phyloP scores from a whole-genome alignment of 2,797 vertebrate species.

The Oreonectes daqikongensis region DNA sequence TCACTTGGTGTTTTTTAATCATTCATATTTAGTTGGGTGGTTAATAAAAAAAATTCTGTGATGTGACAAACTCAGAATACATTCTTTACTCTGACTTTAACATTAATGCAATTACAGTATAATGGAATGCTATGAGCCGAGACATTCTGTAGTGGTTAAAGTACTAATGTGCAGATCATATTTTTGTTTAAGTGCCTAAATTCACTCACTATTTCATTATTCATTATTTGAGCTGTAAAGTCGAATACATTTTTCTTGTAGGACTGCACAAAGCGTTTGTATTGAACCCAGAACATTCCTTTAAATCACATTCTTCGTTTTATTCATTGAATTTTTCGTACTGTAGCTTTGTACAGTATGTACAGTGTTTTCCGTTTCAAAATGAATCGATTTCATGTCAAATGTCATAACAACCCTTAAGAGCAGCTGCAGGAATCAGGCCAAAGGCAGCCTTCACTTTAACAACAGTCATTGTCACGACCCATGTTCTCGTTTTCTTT shows the following conservation, averaged over 20 bases:
- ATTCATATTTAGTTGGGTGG: too few relatives aligned
- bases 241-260: background rate
- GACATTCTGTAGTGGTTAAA: too few relatives aligned
- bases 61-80: too few relatives aligned
- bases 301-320: background rate
- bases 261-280: too few relatives aligned
- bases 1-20: too few relatives aligned
- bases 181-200: background rate
- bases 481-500: conserved; percentile 75
- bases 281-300: background rate
- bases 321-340: background rate
- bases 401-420: conserved; percentile 70
- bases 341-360: background rate
- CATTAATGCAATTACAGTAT: too few relatives aligned
- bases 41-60: too few relatives aligned
- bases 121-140: too few relatives aligned
- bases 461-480: conserved; percentile 77
- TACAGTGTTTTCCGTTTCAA: conserved; percentile 5
- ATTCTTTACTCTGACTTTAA: too few relatives aligned
- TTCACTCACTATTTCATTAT: background rate
- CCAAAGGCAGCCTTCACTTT: conserved; percentile 66
- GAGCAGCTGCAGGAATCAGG: conserved; percentile 71
- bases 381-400: conserved; percentile 22
- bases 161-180: background rate
- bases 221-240: background rate